Evolutionary conservation across 2,888 invertebrate genomes (phyloP).

Genomic region (Acrobasis repandana): DNA sequence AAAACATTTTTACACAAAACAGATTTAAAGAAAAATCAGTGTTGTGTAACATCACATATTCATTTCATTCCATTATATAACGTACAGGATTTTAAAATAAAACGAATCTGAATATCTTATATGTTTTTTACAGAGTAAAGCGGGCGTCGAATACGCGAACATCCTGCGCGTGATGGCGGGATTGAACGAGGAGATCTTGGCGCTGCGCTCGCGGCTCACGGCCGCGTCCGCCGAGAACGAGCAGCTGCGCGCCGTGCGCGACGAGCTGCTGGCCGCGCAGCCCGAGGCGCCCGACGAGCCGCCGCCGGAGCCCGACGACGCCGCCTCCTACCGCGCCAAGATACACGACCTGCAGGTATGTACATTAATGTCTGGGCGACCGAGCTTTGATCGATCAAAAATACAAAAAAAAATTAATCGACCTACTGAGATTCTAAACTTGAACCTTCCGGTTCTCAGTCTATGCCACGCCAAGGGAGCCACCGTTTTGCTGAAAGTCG

Average conservation of each 20-base stretch:
- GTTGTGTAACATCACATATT: too few species aligned
- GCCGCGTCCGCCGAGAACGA: constrained; percentile 57
- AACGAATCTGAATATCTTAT: not conserved
- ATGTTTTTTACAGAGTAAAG: constrained; percentile 54
- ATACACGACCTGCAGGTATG: constrained; percentile 65
- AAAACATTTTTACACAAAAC: too few species aligned
- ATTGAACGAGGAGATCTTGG: constrained; percentile 74
- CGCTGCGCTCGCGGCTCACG: constrained; percentile 60
- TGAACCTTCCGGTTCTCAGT: too few species aligned
- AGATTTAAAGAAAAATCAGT: too few species aligned
- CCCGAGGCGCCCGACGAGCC: constrained; percentile 43
- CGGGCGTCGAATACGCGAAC: constrained; percentile 72
- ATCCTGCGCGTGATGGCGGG: constrained; percentile 74
- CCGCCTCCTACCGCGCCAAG: constrained; percentile 49
- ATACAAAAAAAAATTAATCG: too few species aligned
- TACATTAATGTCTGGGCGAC: constrained; percentile 28
- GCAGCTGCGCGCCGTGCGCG: constrained; percentile 62
- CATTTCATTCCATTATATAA: too few species aligned
- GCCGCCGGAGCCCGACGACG: constrained; percentile 53
- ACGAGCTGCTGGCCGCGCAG: constrained; percentile 67
- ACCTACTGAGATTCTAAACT: too few species aligned
- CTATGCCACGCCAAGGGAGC: too few species aligned
- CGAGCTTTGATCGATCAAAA: too few species aligned
- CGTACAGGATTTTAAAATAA: not conserved
- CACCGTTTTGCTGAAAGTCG: too few species aligned